These are phyloP conservation scores for Macrosteles quadrilineatus DNA, from an alignment of 1,140 invertebrate genomes.

Conservation along the genomic window DNA sequence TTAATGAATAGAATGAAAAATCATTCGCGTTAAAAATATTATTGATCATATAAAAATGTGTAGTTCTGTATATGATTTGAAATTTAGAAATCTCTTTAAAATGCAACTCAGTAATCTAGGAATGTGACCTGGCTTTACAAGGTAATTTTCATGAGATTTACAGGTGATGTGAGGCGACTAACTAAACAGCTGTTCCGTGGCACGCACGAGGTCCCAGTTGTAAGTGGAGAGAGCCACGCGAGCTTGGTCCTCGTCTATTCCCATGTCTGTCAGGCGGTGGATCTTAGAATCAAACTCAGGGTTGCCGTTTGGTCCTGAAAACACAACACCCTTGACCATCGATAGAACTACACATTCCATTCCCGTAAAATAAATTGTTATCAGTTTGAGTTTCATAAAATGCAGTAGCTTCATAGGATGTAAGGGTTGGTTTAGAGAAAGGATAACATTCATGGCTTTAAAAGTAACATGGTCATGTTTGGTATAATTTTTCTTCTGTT, in stretches of 20 bases:
- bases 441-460: too few relatives aligned
- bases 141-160: neutral
- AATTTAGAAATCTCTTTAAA: neutral
- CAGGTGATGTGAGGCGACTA: conserved; percentile 51
- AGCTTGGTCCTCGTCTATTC: conserved; percentile 80
- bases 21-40: too few relatives aligned
- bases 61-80: too few relatives aligned
- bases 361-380: too few relatives aligned
- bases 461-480: too few relatives aligned
- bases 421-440: too few relatives aligned
- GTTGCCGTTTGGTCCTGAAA: conserved; percentile 67
- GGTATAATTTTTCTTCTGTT: too few relatives aligned
- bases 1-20: too few relatives aligned
- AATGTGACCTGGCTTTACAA: conserved; percentile 5
- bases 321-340: conserved; percentile 32
- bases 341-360: neutral
- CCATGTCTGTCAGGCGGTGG: conserved; percentile 81
- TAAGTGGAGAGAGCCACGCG: conserved; percentile 83
- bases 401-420: too few relatives aligned
- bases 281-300: conserved; percentile 81
- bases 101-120: conserved; percentile 11
- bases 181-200: conserved; percentile 87
- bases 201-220: conserved; percentile 86
- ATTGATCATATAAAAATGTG: too few relatives aligned
- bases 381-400: too few relatives aligned